These are phyloP conservation scores for Sebastes elongatus DNA, from an alignment of 2,797 vertebrate genomes.

Conservation along the genomic window DNA sequence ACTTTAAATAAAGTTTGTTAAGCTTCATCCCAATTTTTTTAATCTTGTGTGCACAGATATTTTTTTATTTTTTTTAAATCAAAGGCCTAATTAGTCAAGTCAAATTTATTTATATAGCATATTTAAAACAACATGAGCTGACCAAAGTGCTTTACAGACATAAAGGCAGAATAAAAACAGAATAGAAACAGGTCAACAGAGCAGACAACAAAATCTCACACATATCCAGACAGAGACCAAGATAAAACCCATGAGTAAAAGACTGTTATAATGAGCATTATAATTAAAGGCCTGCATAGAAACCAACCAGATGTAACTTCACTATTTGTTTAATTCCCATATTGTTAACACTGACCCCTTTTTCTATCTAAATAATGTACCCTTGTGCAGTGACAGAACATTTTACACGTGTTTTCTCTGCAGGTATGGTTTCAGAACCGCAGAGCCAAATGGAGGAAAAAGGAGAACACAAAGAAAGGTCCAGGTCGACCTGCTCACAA, in stretches of 20 bases:
- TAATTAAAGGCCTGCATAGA: constrained; percentile 26
- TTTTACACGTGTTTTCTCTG: constrained; percentile 51
- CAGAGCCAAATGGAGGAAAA: constrained; percentile 98
- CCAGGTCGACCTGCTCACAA: constrained; percentile 97
- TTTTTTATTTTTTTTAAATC: not conserved
- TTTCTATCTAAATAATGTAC: constrained; percentile 12
- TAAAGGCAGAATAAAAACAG: no score
- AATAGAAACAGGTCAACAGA: no score
- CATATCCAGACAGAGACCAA: no score
- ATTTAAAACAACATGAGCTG: no score
- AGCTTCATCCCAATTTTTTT: not conserved
- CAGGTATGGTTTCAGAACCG: constrained; percentile 99
- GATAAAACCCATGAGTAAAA: no score
- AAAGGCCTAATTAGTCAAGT: constrained; percentile 28
- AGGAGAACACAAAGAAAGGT: constrained; percentile 99
- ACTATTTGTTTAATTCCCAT: constrained; percentile 40
- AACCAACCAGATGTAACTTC: constrained; percentile 14
- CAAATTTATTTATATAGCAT: no score
- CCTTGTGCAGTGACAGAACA: constrained; percentile 1
- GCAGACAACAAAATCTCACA: no score
- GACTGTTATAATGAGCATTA: no score
- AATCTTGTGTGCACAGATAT: not conserved
- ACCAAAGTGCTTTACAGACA: no score
- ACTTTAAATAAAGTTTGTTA: not conserved
- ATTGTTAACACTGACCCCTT: constrained; percentile 8